Evolutionary conservation across 2,888 invertebrate species (phyloP).

Genomic region (Drepanosiphum platanoidis): DNA sequence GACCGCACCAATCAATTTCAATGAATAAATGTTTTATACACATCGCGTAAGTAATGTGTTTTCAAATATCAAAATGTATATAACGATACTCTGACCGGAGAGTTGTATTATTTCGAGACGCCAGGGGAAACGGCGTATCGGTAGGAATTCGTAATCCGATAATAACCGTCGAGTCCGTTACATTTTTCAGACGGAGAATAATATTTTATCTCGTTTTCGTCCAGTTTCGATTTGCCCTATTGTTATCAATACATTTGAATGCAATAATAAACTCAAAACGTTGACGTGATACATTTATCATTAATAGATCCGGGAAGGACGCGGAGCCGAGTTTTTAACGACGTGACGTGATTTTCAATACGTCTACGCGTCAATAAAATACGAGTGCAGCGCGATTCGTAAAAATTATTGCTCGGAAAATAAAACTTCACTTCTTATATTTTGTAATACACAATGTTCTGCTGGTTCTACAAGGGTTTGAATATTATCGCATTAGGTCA

Average conservation of each 20-base stretch:
- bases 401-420: neutral
- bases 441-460: neutral
- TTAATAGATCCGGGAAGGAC: neutral
- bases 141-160: neutral
- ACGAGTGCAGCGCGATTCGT: neutral
- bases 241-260: neutral
- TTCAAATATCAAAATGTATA: no score
- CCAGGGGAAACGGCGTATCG: neutral
- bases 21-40: neutral
- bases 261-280: neutral
- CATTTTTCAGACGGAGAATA: neutral
- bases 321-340: conserved; percentile 4
- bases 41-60: neutral
- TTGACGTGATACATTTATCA: neutral
- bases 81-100: no score
- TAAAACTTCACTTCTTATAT: neutral
- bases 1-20: conserved; percentile 7
- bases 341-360: neutral
- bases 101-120: neutral
- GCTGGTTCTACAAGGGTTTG: neutral
- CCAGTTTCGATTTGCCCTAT: neutral
- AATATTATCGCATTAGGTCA: neutral
- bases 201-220: neutral
- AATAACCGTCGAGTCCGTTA: neutral
- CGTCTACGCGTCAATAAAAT: neutral